Base-by-base conservation (phyloP, 1,140 invertebrate genomes). In the Babylonia areolata region DNA sequence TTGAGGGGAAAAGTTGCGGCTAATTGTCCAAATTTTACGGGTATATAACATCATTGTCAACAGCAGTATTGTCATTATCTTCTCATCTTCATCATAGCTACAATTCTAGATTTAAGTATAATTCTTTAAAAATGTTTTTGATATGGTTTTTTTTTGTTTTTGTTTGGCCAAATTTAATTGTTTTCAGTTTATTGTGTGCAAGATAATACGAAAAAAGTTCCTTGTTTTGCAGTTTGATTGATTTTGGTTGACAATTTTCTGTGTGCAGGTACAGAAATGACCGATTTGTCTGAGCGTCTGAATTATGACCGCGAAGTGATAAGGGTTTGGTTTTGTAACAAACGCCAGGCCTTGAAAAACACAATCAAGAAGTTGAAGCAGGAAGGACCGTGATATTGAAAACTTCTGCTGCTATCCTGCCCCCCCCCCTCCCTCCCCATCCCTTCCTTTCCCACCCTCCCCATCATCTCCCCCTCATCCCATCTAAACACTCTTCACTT, bases 251-350 rank as follows among this genome's bases (percentile, higher is more conserved):
- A n/a, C n/a, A n/a, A n/a, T n/a, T n/a, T n/a, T n/a, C n/a, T 40
- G 37, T 77, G 71, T 88, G 23, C 87, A 94, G 98, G 98, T 89
- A 98, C 97, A 85, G 98, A 99, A 95, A 99, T 99, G 94, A 99
- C 98, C 39, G 97, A 97, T 35, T 94, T 99, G 83, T 98, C 98
- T 39, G 97, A 99, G 92, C 97, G 99, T 93, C 95, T 99, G 46
- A 98, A 98, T 86, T 99, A 99, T 94, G 98, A 99, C 92, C 95
- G 98, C 85, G 98, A 99, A 96, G 98, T 99, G 31, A 99, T 99
- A 92, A 95, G 98, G 94, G 99, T 99, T 94, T 99, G 98, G 98
- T 99, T 99, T 95, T 99, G 98, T 95, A 99, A 99, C 95, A 99
- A 99, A 95, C 96, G 98, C 88, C 98, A 99, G 95, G 98, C 98